Evolutionary conservation across 1,140 invertebrate genomes (phyloP), one percentile per base, ranked within the genome.

Genomic region (Mycetomoellerius zeteki): DNA sequence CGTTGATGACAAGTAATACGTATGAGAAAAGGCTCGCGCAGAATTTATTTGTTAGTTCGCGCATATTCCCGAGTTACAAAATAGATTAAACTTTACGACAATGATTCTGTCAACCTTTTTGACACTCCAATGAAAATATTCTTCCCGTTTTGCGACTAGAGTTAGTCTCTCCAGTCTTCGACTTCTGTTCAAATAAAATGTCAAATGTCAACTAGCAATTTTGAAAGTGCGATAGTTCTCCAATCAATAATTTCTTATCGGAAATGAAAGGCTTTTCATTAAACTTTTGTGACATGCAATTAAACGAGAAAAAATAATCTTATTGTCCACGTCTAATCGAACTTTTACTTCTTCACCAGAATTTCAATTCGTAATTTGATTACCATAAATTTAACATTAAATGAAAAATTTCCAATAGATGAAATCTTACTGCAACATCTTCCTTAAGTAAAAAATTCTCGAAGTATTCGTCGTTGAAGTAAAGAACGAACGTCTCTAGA

Each of bases 61-160:
- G 43, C 56, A 50, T 72, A 73, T 84, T 84, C 43, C 27, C 69
- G 14, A 30, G 24, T 75, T 24, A 62, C 37, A 19, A 60, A 21
- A 47, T 21, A 50, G 54, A 73, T 14, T 50, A 50, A 24, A 37
- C 3, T 60, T 73, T 84, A 75, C 54, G 69, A 75, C 37, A 33
- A 60, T 33, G 24, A 73, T 47, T 21, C 33, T 4, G 65, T 27
- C 67, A 58, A 56, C 47, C 19, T 30, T 16, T 33, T 21, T 24
- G 54, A 30, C 64, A 21, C n/a, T 30, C 37, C 65, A 30, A 82
- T 71, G 10, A 82, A 82, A 73, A 84, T 60, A 60, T 82, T 82
- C 12, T 12, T 73, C 7, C 7, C 12, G 14, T 21, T 24, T 84
- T 73, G 7, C 16, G 73, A 73, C 7, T 16, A 14, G 14, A 82